Evolutionary conservation across 2,888 invertebrate genomes (phyloP).

Genomic region (Chironomus riparius): DNA sequence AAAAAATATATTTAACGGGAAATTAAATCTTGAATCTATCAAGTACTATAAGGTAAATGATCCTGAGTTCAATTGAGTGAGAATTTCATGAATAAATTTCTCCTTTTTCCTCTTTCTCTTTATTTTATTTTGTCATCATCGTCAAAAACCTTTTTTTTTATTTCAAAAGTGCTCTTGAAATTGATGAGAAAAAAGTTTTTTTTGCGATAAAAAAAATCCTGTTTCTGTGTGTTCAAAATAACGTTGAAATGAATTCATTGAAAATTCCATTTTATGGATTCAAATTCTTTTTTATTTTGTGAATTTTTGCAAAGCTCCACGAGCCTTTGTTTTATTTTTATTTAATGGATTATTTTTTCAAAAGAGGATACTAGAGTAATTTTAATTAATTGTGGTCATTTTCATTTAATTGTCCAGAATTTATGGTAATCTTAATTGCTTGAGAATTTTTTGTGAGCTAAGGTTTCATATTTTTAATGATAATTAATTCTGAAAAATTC

Average conservation of each 20-base stretch:
- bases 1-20: background rate
- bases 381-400: no score
- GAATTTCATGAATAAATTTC: background rate
- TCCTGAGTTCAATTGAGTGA: background rate
- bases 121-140: background rate
- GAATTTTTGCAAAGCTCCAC: no score
- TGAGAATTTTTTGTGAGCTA: no score
- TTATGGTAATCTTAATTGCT: no score
- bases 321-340: no score
- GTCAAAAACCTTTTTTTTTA: background rate
- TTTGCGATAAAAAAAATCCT: background rate
- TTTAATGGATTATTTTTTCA: no score
- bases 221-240: background rate
- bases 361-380: no score
- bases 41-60: background rate
- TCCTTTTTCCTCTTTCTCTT: background rate
- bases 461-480: no score
- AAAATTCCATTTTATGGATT: background rate
- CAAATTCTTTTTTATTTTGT: no score
- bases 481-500: no score
- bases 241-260: background rate
- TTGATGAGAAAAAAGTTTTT: background rate
- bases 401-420: no score
- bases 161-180: background rate
- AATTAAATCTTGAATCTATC: background rate